A percentile compares a stretch with the other conserved stretches of the same genome.
Evolutionary conservation across 2,888 invertebrate genomes (phyloP).

Genomic region (Fragum fragum): DNA sequence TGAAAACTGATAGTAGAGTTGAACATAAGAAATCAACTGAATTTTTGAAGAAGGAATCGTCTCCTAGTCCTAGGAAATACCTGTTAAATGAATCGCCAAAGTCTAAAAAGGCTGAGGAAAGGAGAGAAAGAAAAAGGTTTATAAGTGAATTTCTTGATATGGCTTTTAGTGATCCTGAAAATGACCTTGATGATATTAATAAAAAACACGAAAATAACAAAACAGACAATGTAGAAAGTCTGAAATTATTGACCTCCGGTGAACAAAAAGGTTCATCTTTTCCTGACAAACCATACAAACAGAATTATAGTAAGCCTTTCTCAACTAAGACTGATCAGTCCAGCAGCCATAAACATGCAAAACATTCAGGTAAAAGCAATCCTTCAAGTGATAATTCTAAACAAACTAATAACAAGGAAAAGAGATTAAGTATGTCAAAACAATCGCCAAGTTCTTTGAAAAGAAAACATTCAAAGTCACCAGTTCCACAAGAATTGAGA

Average conservation of each 20-base stretch:
- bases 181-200: background rate
- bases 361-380: background rate
- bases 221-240: background rate
- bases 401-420: conserved; percentile 11
- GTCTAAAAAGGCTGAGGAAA: background rate
- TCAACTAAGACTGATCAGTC: background rate
- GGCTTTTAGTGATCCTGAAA: conserved; percentile 49
- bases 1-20: background rate
- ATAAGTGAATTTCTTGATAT: conserved; percentile 57
- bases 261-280: background rate
- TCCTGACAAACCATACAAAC: conserved; percentile 47
- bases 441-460: conserved; percentile 30
- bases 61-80: background rate
- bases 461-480: conserved; percentile 46
- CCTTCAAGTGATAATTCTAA: background rate
- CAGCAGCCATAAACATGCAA: background rate
- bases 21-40: background rate
- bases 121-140: conserved; percentile 42
- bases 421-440: background rate
- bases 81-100: background rate
- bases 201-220: background rate
- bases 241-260: background rate
- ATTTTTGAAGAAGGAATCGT: background rate
- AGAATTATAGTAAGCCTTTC: conserved; percentile 50
- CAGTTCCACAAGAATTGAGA: conserved; percentile 45